These are phyloP conservation scores for Trididemnum nubilum DNA, from an alignment of 23 tunicate species.

Conservation along the genomic window DNA sequence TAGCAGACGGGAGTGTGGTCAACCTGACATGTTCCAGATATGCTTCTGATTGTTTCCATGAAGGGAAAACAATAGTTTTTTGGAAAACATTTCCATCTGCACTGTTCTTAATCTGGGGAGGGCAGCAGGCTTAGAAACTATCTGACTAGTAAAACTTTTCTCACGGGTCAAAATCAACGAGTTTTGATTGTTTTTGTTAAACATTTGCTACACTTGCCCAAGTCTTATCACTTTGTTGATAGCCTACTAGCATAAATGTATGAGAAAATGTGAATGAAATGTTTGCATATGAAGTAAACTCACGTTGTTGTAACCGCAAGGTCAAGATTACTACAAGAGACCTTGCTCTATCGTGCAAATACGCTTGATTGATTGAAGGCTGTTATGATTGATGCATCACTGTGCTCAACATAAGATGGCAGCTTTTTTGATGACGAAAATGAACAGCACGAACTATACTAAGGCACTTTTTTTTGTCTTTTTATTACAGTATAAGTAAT, in stretches of 20 bases:
- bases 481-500: no score
- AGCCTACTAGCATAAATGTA: not conserved
- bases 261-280: not conserved
- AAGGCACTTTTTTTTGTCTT: no score
- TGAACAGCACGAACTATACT: no score
- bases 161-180: not conserved
- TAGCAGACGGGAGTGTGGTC: slow-evolving; percentile 2
- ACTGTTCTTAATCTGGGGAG: slow-evolving; percentile 1
- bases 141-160: not conserved
- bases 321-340: no score
- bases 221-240: not conserved
- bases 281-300: no score
- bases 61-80: not conserved
- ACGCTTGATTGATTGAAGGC: no score
- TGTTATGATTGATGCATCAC: no score
- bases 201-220: not conserved
- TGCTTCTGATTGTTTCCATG: not conserved
- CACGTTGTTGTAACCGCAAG: no score
- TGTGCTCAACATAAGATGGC: no score
- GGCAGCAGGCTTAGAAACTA: not conserved
- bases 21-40: slow-evolving; percentile 11
- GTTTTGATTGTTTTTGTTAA: not conserved
- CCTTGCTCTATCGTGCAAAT: no score
- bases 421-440: no score
- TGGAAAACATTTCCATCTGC: not conserved